These are phyloP conservation scores for Drosophila repletoides DNA, from an alignment of 1,140 invertebrate genomes.

Conservation along the genomic window DNA sequence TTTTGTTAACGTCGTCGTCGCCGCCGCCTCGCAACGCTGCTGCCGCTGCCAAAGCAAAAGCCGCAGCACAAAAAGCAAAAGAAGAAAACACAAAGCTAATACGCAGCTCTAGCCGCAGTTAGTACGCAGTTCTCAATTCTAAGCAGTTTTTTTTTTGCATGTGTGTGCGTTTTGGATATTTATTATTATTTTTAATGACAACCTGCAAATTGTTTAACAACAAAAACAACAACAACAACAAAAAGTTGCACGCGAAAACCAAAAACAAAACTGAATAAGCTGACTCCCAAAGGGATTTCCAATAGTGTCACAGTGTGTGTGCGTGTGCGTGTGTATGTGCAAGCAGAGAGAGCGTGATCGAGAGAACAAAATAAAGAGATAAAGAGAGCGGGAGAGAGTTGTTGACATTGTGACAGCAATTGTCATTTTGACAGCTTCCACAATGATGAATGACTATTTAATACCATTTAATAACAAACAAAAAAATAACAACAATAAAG, in stretches of 20 bases:
- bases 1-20: conserved; percentile 75
- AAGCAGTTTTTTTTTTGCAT: conserved; percentile 28
- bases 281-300: neutral
- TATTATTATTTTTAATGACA: conserved; percentile 54
- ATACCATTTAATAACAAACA: conserved; percentile 9
- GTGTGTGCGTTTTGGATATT: conserved; percentile 21
- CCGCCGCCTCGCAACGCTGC: conserved; percentile 58
- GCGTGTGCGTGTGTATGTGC: neutral
- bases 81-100: conserved; percentile 34
- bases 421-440: conserved; percentile 45
- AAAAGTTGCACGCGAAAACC: conserved; percentile 38
- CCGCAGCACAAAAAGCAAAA: conserved; percentile 11
- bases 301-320: conserved; percentile 12
- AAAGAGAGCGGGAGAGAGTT: conserved; percentile 1
- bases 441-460: conserved; percentile 37
- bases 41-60: conserved; percentile 24
- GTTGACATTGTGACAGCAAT: conserved; percentile 32
- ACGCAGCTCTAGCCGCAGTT: conserved; percentile 57
- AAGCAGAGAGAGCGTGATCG: neutral
- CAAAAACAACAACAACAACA: conserved; percentile 4
- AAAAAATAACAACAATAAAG: conserved; percentile 19
- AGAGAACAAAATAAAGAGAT: neutral
- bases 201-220: conserved; percentile 55
- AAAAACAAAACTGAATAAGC: conserved; percentile 7
- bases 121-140: conserved; percentile 57